phyloP scores from a whole-genome alignment of 2,113 vertebrate genomes.

The Orycteropus afer region DNA sequence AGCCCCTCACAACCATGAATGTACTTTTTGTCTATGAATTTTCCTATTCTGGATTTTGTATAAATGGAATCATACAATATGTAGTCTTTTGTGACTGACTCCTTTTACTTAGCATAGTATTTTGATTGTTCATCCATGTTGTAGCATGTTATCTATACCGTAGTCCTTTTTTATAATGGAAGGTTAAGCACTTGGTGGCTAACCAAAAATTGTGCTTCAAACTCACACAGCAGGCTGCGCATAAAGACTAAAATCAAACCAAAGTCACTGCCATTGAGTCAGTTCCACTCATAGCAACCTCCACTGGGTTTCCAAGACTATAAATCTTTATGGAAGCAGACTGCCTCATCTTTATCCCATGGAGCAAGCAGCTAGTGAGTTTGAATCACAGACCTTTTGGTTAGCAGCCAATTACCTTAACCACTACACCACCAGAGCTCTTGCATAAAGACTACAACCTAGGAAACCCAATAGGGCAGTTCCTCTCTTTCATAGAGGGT shows the following conservation, averaged over 20 bases:
- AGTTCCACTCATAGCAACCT: no score
- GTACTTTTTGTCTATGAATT: conserved; percentile 43
- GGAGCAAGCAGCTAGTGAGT: no score
- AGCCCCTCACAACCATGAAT: not conserved
- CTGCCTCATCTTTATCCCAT: no score
- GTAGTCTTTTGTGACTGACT: no score
- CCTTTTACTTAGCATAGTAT: conserved; percentile 27
- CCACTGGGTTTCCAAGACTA: no score
- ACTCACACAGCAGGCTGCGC: not conserved
- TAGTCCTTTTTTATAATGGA: conserved; percentile 23
- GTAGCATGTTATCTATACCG: not conserved
- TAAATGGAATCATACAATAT: not conserved
- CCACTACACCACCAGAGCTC: no score
- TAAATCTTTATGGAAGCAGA: no score
- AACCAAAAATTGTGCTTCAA: not conserved
- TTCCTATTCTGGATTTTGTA: conserved; percentile 34
- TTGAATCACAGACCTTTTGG: no score
- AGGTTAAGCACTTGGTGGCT: not conserved
- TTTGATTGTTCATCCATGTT: conserved; percentile 37
- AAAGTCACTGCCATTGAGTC: no score
- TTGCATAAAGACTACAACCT: no score
- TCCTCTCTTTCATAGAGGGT: not conserved
- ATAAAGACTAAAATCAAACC: not conserved
- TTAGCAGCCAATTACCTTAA: no score
- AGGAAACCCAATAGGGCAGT: not conserved